phyloP scores from a whole-genome alignment of 2,888 invertebrate species.

The Platypus cylindrus region DNA sequence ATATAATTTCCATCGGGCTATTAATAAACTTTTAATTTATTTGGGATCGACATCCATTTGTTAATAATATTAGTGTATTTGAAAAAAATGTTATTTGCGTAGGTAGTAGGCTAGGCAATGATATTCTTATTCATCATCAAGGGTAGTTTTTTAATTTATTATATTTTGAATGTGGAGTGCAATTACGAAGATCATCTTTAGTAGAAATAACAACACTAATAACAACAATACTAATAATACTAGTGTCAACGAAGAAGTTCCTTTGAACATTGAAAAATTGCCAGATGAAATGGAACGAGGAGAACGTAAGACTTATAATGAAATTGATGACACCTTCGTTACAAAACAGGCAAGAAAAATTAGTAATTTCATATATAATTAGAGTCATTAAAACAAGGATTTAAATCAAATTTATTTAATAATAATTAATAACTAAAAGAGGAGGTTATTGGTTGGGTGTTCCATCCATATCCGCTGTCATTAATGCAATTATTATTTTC shows the following conservation, averaged over 20 bases:
- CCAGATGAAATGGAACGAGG: constrained; percentile 28
- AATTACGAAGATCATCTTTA: constrained; percentile 34
- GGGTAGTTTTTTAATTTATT: constrained; percentile 27
- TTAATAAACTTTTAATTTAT: too few species aligned
- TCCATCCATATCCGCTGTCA: too few species aligned
- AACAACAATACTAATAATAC: constrained; percentile 27
- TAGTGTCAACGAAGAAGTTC: constrained; percentile 23
- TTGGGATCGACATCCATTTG: too few species aligned
- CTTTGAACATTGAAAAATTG: constrained; percentile 23
- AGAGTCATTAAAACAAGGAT: background rate
- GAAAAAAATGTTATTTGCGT: constrained; percentile 18
- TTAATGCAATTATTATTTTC: too few species aligned
- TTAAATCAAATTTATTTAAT: background rate
- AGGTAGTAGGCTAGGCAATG: constrained; percentile 34
- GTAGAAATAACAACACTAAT: constrained; percentile 30
- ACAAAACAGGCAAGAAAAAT: constrained; percentile 54
- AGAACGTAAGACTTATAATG: constrained; percentile 33
- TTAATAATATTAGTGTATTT: too few species aligned
- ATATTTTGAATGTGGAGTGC: constrained; percentile 35
- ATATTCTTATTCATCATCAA: constrained; percentile 33
- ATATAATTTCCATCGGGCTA: too few species aligned
- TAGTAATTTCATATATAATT: too few species aligned
- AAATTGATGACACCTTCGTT: constrained; percentile 52
- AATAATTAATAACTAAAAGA: too few species aligned
- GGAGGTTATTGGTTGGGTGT: too few species aligned